phyloP scores from a whole-genome alignment of 2,888 invertebrate genomes.

The Caenorhabditis auriculariae region DNA sequence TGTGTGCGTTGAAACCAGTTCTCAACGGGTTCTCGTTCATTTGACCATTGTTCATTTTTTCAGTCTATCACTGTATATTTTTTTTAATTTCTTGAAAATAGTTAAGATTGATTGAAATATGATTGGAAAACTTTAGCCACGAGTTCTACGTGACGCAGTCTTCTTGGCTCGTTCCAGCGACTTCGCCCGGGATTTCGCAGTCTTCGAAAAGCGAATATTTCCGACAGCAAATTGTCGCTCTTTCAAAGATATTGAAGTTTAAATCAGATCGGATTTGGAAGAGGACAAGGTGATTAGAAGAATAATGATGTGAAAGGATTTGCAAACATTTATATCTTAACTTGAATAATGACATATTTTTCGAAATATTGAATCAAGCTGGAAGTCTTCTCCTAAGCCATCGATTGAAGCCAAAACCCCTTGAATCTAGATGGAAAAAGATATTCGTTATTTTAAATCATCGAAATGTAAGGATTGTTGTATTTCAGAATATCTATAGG shows the following conservation, averaged over 20 bases:
- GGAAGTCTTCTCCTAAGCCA: too few species aligned
- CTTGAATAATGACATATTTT: too few species aligned
- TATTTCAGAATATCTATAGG: too few species aligned
- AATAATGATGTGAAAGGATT: background rate
- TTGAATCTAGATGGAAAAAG: too few species aligned
- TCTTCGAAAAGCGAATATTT: constrained; percentile 22
- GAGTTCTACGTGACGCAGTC: constrained; percentile 36
- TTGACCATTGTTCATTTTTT: background rate
- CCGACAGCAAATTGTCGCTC: constrained; percentile 8
- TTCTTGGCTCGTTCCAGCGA: constrained; percentile 17
- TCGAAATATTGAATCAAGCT: too few species aligned
- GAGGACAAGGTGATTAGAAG: constrained; percentile 6
- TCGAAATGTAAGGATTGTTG: too few species aligned
- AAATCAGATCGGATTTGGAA: constrained; percentile 7
- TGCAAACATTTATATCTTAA: too few species aligned
- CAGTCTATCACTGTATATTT: background rate
- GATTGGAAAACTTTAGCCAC: constrained; percentile 15
- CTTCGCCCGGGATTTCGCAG: constrained; percentile 6
- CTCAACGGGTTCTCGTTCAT: too few species aligned
- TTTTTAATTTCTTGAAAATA: background rate
- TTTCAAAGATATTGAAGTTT: constrained; percentile 12
- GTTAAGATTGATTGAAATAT: background rate
- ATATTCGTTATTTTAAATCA: too few species aligned
- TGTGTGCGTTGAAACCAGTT: too few species aligned
- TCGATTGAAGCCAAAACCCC: too few species aligned